A percentile compares a stretch with the other conserved stretches of the same genome.
Evolutionary conservation across 2,888 invertebrate species (phyloP).

Genomic region (Callinectes sapidus): DNA sequence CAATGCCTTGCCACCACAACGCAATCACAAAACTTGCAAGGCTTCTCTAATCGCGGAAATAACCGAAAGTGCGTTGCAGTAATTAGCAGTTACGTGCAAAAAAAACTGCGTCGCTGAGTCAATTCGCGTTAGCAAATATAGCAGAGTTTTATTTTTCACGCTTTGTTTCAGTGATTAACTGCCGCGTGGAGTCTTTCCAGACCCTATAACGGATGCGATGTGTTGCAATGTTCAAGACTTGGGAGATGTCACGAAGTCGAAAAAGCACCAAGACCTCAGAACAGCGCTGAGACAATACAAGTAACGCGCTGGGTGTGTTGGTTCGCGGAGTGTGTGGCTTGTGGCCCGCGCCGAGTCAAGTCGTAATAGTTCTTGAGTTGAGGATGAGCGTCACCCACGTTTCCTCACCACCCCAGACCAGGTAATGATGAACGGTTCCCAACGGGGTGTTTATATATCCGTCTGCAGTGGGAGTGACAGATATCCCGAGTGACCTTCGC

Average conservation of each 20-base stretch:
- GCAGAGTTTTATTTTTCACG: background rate
- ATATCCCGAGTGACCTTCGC: constrained; percentile 26
- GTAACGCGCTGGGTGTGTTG: background rate
- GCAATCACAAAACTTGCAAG: background rate
- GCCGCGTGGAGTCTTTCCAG: background rate
- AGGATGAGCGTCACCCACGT: background rate
- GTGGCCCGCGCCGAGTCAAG: background rate
- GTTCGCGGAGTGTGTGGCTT: background rate
- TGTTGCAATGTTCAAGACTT: background rate
- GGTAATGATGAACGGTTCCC: constrained; percentile 2
- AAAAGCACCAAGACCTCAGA: background rate
- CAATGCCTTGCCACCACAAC: background rate
- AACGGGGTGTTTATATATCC: constrained; percentile 20
- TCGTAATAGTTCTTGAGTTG: background rate
- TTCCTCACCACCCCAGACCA: background rate
- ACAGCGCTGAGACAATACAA: background rate
- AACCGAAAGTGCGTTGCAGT: background rate
- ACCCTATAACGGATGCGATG: background rate
- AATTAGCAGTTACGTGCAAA: background rate
- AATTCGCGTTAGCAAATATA: background rate
- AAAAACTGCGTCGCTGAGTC: background rate
- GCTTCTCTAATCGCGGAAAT: background rate
- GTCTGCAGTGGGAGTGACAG: background rate
- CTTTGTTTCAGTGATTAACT: background rate
- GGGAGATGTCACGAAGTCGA: constrained; percentile 7